A percentile compares a stretch with the other conserved stretches of the same genome.
Conservation (phyloP, 2,113 vertebrate genomes). For the Pygoscelis antarcticus region DNA sequence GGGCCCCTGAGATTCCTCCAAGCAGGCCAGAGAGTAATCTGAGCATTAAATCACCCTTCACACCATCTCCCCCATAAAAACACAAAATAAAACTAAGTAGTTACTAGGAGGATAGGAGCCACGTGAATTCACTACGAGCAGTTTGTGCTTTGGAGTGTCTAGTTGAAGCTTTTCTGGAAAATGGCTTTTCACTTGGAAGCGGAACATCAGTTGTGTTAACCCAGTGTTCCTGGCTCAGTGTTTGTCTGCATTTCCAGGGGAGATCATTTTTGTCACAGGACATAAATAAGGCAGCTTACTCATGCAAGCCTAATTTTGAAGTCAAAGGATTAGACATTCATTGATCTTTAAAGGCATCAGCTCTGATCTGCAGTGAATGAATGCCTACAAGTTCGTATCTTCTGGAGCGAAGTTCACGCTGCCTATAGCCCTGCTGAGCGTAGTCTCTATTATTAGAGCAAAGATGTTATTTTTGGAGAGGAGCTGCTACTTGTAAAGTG, state of each 20-base stretch:
- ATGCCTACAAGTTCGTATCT: not conserved
- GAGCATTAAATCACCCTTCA: not conserved
- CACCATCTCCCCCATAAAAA: not conserved
- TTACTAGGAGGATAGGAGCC: not conserved
- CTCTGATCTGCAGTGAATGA: not conserved
- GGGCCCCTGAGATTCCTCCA: not conserved
- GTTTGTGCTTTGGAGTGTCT: not conserved
- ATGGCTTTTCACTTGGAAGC: not conserved
- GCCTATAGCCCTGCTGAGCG: not conserved
- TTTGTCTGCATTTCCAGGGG: not conserved
- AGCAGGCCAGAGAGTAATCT: not conserved
- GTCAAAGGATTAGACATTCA: not conserved
- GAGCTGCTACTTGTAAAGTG: not conserved
- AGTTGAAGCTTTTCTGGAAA: not conserved
- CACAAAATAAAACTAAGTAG: not conserved
- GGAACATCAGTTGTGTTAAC: not conserved
- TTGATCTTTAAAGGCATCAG: not conserved
- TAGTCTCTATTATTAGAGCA: conserved; percentile 13
- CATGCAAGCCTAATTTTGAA: not conserved
- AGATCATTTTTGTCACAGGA: not conserved
- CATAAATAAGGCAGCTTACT: not conserved
- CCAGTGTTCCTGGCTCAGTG: not conserved
- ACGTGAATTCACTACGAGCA: not conserved
- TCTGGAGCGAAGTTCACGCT: not conserved
- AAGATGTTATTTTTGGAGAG: conserved; percentile 34